phyloP scores from a whole-genome alignment of 2,113 vertebrate genomes.

The Pimephales promelas region DNA sequence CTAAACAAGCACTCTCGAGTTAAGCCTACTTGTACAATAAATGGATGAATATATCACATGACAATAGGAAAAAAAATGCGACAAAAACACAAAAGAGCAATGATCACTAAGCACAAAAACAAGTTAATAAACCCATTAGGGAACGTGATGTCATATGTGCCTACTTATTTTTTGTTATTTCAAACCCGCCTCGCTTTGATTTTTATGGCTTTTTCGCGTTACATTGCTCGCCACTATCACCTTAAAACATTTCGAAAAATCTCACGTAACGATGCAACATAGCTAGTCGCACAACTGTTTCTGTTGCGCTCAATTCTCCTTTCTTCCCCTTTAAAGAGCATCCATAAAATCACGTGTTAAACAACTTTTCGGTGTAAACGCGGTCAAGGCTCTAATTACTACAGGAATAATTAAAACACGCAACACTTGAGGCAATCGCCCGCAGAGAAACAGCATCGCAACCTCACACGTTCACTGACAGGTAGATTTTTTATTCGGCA shows the following conservation, averaged over 20 bases:
- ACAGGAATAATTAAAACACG: not conserved
- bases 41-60: not conserved
- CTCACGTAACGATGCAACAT: not conserved
- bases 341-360: not conserved
- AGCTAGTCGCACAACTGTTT: not conserved
- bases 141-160: not conserved
- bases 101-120: not conserved
- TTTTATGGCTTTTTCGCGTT: not conserved
- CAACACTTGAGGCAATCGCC: not conserved
- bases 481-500: not conserved
- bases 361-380: conserved; percentile 16
- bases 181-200: not conserved
- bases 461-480: conserved; percentile 6
- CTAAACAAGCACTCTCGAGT: not conserved
- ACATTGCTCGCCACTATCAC: not conserved
- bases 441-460: not conserved
- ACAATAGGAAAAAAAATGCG: not conserved
- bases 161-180: not conserved
- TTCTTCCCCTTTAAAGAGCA: not conserved
- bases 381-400: not conserved
- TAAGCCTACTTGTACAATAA: conserved; percentile 24
- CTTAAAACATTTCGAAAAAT: not conserved
- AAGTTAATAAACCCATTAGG: not conserved
- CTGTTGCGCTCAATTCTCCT: not conserved
- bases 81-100: not conserved